A percentile compares a stretch with the other conserved stretches of the same genome.
These are phyloP conservation scores for Ethmia dodecea DNA, from an alignment of 2,888 invertebrate species.

Conservation along the genomic window DNA sequence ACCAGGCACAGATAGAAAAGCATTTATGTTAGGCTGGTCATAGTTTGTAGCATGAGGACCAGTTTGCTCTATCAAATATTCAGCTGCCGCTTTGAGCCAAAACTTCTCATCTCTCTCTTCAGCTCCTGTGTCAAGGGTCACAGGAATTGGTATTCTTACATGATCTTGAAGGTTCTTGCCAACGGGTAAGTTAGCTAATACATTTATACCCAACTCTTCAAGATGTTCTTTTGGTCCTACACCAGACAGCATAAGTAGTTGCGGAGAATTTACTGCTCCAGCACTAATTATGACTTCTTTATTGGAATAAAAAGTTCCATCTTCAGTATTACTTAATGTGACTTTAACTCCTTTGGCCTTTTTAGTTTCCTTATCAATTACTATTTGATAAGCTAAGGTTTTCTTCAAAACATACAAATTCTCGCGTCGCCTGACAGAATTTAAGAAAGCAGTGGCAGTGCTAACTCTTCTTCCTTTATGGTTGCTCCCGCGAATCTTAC, in stretches of 20 bases:
- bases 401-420: slow-evolving; percentile 57
- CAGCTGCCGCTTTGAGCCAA: slow-evolving; percentile 52
- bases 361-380: slow-evolving; percentile 34
- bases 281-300: slow-evolving; percentile 61
- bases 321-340: slow-evolving; percentile 34
- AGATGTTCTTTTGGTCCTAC: slow-evolving; percentile 51
- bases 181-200: slow-evolving; percentile 48
- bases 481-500: slow-evolving; percentile 68
- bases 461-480: slow-evolving; percentile 73
- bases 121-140: slow-evolving; percentile 51
- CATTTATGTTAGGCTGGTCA: slow-evolving; percentile 62
- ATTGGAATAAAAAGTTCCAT: slow-evolving; percentile 35
- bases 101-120: slow-evolving; percentile 38
- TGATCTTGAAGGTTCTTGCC: slow-evolving; percentile 71
- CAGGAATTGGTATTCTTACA: slow-evolving; percentile 58
- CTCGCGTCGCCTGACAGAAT: slow-evolving; percentile 38
- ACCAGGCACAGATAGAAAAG: slow-evolving; percentile 51
- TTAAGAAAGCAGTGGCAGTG: slow-evolving; percentile 71
- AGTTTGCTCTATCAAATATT: slow-evolving; percentile 55
- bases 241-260: slow-evolving; percentile 56
- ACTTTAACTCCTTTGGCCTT: slow-evolving; percentile 45
- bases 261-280: slow-evolving; percentile 56
- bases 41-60: slow-evolving; percentile 61
- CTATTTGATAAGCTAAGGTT: slow-evolving; percentile 36
- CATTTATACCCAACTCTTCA: slow-evolving; percentile 39